phyloP scores from a whole-genome alignment of 1,140 invertebrate species.

The Zaprionus kolodkinae region DNA sequence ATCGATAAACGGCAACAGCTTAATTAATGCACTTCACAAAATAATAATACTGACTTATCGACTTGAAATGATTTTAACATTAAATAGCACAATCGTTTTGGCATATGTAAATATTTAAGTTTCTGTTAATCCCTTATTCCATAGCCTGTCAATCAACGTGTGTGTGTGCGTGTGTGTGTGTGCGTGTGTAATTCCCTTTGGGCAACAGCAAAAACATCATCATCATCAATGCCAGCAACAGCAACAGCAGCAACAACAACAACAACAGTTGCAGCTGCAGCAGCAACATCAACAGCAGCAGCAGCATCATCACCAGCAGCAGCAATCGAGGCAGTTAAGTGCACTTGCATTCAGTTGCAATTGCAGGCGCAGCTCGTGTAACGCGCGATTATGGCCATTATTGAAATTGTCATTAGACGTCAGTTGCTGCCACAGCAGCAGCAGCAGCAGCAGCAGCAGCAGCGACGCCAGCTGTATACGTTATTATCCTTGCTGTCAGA shows the following conservation, averaged over 20 bases:
- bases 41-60: constrained; percentile 1
- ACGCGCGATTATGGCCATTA: constrained; percentile 34
- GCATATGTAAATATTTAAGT: constrained; percentile 9
- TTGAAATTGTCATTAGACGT: constrained; percentile 35
- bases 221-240: not conserved
- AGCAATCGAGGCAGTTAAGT: constrained; percentile 18
- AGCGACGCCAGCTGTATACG: not conserved
- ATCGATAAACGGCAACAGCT: not conserved
- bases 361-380: constrained; percentile 21
- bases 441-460: not conserved
- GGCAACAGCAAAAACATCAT: not conserved
- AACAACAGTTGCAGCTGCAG: not conserved
- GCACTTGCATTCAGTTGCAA: constrained; percentile 17
- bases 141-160: constrained; percentile 4
- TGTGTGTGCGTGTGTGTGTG: not conserved
- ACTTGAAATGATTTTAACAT: not conserved
- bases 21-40: not conserved
- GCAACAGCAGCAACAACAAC: not conserved
- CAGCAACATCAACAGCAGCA: not conserved
- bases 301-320: not conserved
- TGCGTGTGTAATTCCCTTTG: not conserved
- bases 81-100: constrained; percentile 3
- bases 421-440: constrained; percentile 1
- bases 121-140: constrained; percentile 1
- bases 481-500: constrained; percentile 24